A percentile compares a stretch with the other conserved stretches of the same genome.
These are phyloP conservation scores for Plutella xylostella DNA, from an alignment of 2,888 invertebrate species.

Conservation along the genomic window DNA sequence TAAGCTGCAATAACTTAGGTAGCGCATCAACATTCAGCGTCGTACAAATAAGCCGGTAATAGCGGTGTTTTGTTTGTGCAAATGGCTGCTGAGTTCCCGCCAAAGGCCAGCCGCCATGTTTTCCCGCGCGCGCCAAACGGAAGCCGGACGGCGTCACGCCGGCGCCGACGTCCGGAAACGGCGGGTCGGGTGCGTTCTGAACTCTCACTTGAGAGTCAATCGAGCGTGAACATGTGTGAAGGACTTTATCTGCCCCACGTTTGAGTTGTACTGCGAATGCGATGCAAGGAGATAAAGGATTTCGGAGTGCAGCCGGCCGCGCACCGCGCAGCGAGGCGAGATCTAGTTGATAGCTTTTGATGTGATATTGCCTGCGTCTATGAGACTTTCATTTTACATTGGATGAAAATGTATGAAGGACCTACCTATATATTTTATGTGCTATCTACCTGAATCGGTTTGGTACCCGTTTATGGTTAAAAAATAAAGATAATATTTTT, in stretches of 20 bases:
- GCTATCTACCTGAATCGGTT: too few species aligned
- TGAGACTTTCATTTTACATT: too few species aligned
- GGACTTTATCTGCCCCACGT: constrained; percentile 2
- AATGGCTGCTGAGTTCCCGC: constrained; percentile 26
- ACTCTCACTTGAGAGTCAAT: constrained; percentile 37
- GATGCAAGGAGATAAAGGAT: too few species aligned
- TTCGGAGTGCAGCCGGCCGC: too few species aligned
- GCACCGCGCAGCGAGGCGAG: too few species aligned
- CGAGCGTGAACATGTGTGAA: constrained; percentile 5
- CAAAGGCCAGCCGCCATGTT: constrained; percentile 21
- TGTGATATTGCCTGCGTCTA: too few species aligned
- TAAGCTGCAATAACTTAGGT: constrained; percentile 24
- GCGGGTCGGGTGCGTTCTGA: constrained; percentile 27
- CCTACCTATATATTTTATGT: too few species aligned
- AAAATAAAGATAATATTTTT: too few species aligned
- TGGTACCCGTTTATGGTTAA: too few species aligned
- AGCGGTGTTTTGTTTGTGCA: constrained; percentile 33
- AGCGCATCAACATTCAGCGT: constrained; percentile 19
- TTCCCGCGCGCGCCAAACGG: constrained; percentile 19
- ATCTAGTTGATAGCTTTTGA: too few species aligned
- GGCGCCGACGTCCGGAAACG: constrained; percentile 47
- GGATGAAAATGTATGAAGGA: too few species aligned
- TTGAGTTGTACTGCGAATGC: not conserved
- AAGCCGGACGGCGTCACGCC: constrained; percentile 50
- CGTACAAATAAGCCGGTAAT: constrained; percentile 32